These are phyloP conservation scores for Hirtodrosophila confusa DNA, from an alignment of 2,888 invertebrate species.

Conservation along the genomic window DNA sequence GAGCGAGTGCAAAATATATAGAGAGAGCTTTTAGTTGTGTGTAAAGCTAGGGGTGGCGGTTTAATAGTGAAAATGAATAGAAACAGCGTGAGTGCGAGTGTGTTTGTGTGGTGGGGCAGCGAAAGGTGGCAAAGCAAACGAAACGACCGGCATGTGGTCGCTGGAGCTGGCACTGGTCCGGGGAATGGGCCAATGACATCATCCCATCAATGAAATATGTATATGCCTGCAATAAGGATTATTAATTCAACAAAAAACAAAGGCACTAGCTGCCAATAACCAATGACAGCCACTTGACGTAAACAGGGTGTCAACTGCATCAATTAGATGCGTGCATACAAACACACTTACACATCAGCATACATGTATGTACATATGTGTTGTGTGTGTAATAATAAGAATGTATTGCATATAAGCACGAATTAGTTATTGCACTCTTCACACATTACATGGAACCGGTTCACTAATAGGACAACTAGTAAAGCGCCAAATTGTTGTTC, in stretches of 20 bases:
- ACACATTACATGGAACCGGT: conserved; percentile 33
- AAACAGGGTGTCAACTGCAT: not conserved
- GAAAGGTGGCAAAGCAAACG: conserved; percentile 42
- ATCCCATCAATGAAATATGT: conserved; percentile 12
- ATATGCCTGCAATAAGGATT: conserved; percentile 9
- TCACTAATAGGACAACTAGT: conserved; percentile 13
- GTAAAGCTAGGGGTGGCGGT: not conserved
- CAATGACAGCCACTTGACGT: not conserved
- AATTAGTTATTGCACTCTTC: conserved; percentile 8
- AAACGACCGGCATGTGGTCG: conserved; percentile 41
- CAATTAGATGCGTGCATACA: not conserved
- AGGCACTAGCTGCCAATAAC: conserved; percentile 1
- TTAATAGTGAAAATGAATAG: conserved; percentile 16
- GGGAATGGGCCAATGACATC: conserved; percentile 35
- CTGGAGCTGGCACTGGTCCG: conserved; percentile 4
- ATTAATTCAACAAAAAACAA: not conserved
- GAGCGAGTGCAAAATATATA: too few species aligned
- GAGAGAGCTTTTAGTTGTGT: conserved; percentile 22
- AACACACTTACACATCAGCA: not conserved
- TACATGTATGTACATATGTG: not conserved
- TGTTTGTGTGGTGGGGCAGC: conserved; percentile 5
- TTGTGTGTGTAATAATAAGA: too few species aligned
- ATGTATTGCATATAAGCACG: conserved; percentile 12
- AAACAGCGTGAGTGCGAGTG: conserved; percentile 9
- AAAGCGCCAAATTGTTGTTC: conserved; percentile 37